Percentiles rank a stretch among this genome's conserved stretches.
Conservation (phyloP, 2,888 invertebrate species). For the Pseudoips prasinana region DNA sequence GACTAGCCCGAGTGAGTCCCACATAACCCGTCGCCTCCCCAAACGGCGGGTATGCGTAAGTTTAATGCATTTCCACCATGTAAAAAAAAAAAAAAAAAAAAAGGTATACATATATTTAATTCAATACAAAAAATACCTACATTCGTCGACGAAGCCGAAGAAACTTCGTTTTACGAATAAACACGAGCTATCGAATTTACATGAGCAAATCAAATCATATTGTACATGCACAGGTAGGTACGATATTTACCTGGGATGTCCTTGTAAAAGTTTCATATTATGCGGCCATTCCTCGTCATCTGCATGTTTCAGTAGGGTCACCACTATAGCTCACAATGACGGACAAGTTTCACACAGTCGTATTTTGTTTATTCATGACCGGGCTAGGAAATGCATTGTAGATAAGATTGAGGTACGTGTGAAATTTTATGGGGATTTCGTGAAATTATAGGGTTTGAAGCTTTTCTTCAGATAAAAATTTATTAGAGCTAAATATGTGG, state of each 20-base stretch:
- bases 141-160: no score
- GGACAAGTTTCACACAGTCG: constrained; percentile 25
- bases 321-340: constrained; percentile 34
- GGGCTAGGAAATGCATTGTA: constrained; percentile 14
- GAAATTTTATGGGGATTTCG: neutral
- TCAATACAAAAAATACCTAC: no score
- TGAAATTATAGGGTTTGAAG: no score
- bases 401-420: constrained; percentile 5
- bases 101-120: no score
- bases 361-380: constrained; percentile 28
- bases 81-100: no score
- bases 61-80: no score
- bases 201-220: constrained; percentile 20
- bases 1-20: no score
- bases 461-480: no score
- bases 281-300: constrained; percentile 41
- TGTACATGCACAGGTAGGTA: constrained; percentile 1
- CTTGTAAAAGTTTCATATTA: constrained; percentile 27
- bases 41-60: no score
- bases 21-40: no score
- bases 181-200: neutral
- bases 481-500: no score
- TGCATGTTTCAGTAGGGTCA: constrained; percentile 47
- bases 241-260: constrained; percentile 10
- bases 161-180: no score